These are phyloP conservation scores for Columba livia DNA, from an alignment of 2,113 vertebrate genomes.

Conservation along the genomic window DNA sequence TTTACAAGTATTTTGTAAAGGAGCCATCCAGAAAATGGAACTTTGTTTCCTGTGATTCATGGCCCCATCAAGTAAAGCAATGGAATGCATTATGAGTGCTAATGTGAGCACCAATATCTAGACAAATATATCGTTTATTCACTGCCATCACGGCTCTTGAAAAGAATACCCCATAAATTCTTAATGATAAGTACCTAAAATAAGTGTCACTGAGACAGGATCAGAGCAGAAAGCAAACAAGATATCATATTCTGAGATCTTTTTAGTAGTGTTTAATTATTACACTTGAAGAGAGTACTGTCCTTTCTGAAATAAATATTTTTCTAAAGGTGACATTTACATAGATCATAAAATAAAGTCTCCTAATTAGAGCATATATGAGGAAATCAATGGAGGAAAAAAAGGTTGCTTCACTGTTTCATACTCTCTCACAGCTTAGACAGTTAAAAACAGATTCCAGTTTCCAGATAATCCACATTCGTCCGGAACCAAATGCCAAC, in stretches of 20 bases:
- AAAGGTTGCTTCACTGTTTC: neutral
- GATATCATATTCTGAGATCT: neutral
- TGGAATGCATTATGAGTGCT: neutral
- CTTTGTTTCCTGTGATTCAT: neutral
- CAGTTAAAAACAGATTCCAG: neutral
- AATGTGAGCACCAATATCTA: neutral
- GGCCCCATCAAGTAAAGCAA: neutral
- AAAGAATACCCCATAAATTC: constrained; percentile 31
- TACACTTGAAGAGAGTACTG: neutral
- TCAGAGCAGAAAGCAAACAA: neutral
- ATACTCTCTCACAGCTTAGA: neutral
- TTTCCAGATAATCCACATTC: neutral
- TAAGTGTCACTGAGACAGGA: neutral
- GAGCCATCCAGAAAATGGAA: neutral
- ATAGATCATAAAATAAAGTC: neutral
- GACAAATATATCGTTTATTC: neutral
- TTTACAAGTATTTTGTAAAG: constrained; percentile 5
- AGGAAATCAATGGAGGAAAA: neutral
- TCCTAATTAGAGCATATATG: neutral
- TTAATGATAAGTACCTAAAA: constrained; percentile 26
- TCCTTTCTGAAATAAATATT: neutral
- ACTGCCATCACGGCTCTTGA: neutral
- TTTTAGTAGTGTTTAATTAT: neutral
- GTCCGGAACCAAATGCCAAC: neutral
- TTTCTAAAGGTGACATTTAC: neutral